phyloP scores from a whole-genome alignment of 2,113 vertebrate genomes.

The Cyanistes caeruleus region DNA sequence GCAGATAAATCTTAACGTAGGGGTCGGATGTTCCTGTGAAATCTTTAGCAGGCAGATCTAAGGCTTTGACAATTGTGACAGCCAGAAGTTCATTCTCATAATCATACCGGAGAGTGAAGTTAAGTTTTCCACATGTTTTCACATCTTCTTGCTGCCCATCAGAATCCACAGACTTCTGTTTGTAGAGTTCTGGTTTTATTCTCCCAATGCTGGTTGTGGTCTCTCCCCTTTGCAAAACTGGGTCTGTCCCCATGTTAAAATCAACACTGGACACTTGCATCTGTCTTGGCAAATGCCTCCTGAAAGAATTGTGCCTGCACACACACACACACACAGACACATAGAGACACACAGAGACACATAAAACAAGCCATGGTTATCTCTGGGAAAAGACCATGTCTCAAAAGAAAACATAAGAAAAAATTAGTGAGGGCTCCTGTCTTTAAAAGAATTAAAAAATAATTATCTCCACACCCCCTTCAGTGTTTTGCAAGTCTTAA shows the following conservation, averaged over 20 bases:
- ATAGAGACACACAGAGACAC: not conserved
- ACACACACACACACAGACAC: not conserved
- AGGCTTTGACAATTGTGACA: constrained; percentile 91
- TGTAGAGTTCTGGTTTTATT: constrained; percentile 97
- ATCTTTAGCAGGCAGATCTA: constrained; percentile 96
- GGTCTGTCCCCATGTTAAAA: constrained; percentile 86
- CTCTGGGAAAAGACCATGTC: not conserved
- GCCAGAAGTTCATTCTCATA: constrained; percentile 92
- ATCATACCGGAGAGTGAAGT: constrained; percentile 91
- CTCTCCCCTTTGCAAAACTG: constrained; percentile 84
- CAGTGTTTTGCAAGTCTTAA: not conserved
- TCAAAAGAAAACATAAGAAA: not conserved
- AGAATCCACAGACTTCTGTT: constrained; percentile 96
- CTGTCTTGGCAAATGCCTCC: constrained; percentile 93
- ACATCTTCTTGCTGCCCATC: constrained; percentile 86
- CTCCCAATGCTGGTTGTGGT: constrained; percentile 94
- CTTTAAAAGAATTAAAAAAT: not conserved
- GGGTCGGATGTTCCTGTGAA: constrained; percentile 95
- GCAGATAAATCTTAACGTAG: constrained; percentile 96
- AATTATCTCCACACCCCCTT: not conserved
- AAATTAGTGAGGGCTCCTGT: not conserved
- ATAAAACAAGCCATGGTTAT: constrained; percentile 23
- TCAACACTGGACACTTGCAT: constrained; percentile 96
- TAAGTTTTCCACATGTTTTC: constrained; percentile 93
- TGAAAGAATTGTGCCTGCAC: constrained; percentile 95